A percentile compares a stretch with the other conserved stretches of the same genome.
Conservation (phyloP, 2,113 vertebrate species). For the Euleptes europaea region DNA sequence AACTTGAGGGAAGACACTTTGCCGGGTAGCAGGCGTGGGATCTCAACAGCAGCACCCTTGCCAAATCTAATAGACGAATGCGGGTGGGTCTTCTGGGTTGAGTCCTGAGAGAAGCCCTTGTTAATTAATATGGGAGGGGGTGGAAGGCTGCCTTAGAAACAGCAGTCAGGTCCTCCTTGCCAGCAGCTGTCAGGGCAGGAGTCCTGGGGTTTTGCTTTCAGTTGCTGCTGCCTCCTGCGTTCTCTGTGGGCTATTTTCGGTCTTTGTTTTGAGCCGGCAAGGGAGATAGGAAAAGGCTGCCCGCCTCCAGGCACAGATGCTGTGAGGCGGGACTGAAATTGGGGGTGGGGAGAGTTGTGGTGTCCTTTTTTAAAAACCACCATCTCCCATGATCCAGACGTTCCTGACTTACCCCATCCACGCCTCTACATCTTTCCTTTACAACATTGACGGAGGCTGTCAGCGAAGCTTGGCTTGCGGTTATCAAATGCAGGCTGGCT, state of each 20-base stretch:
- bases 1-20: neutral
- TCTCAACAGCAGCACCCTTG: neutral
- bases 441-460: neutral
- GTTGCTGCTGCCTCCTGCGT: neutral
- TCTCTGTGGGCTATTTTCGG: constrained; percentile 1
- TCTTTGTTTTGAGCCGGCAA: neutral
- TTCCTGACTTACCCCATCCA: neutral
- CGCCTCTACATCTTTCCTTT: neutral
- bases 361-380: neutral
- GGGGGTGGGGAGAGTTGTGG: neutral
- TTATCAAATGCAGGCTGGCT: too few species aligned
- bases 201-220: neutral
- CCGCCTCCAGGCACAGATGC: neutral
- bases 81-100: neutral
- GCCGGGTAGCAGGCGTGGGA: neutral
- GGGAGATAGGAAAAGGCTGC: neutral
- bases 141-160: neutral
- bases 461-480: neutral
- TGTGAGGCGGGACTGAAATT: neutral
- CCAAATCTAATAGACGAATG: neutral
- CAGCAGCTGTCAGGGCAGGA: neutral
- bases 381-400: neutral
- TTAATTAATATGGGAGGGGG: neutral
- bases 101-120: neutral
- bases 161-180: neutral